These are phyloP conservation scores for Yponomeuta plumbellus DNA, from an alignment of 2,888 invertebrate genomes.

Conservation along the genomic window DNA sequence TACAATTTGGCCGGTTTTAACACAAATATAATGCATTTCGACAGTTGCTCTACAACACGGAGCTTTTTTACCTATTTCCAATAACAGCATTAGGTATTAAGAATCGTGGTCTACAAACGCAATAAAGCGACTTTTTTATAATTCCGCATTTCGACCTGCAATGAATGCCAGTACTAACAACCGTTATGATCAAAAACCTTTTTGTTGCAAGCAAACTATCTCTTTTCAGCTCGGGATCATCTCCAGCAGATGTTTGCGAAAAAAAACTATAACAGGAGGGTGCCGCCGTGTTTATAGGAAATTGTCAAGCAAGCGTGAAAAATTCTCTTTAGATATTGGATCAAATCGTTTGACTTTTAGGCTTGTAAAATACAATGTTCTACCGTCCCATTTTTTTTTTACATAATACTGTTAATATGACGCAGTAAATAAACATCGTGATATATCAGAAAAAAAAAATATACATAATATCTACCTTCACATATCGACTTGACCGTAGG, in stretches of 20 bases:
- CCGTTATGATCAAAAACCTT: neutral
- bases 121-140: neutral
- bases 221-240: neutral
- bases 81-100: neutral
- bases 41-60: too few species aligned
- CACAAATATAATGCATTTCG: too few species aligned
- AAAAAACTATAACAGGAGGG: neutral
- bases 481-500: too few species aligned
- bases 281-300: neutral
- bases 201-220: neutral
- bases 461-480: too few species aligned
- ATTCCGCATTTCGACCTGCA: neutral
- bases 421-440: too few species aligned
- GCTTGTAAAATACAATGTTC: neutral
- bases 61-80: neutral
- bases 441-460: too few species aligned
- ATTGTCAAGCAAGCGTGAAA: slow-evolving; percentile 1
- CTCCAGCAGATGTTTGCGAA: neutral
- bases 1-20: too few species aligned
- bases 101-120: neutral
- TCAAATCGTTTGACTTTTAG: neutral
- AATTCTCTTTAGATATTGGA: neutral
- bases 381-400: too few species aligned
- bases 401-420: too few species aligned
- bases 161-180: neutral